These are phyloP conservation scores for Thereva unica DNA, from an alignment of 2,888 invertebrate species.

Conservation along the genomic window DNA sequence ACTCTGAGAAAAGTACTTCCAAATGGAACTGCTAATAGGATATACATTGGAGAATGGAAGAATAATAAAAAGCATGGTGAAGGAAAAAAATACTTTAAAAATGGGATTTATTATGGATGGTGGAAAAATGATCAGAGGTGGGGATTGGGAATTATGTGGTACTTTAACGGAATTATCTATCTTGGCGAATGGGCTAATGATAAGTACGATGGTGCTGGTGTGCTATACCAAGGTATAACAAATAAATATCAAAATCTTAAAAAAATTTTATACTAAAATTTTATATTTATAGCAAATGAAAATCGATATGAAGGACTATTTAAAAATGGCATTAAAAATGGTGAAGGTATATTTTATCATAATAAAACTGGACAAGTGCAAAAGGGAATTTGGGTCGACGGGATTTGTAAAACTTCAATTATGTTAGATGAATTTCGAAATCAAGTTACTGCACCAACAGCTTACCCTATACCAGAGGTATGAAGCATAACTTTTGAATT, in stretches of 20 bases:
- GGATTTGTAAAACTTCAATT: constrained; percentile 50
- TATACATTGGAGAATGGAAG: constrained; percentile 53
- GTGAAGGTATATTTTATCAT: constrained; percentile 55
- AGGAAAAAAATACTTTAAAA: constrained; percentile 53
- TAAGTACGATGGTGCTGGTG: constrained; percentile 51
- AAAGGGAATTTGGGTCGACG: constrained; percentile 55
- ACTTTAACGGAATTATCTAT: constrained; percentile 50
- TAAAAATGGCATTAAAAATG: constrained; percentile 52
- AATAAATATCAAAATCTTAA: not conserved
- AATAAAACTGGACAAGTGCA: constrained; percentile 54
- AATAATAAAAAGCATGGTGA: constrained; percentile 52
- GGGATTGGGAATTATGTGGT: constrained; percentile 55
- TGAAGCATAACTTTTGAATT: not conserved
- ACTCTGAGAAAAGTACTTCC: constrained; percentile 48
- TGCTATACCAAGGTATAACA: constrained; percentile 46
- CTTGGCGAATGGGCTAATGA: constrained; percentile 54
- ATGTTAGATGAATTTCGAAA: constrained; percentile 52
- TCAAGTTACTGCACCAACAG: constrained; percentile 46
- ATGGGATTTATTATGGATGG: constrained; percentile 52
- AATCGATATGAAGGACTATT: constrained; percentile 56
- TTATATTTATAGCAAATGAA: constrained; percentile 49
- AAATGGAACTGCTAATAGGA: constrained; percentile 46
- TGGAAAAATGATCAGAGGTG: constrained; percentile 52
- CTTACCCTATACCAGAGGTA: constrained; percentile 50
- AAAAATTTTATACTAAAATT: not conserved